Percentiles rank a stretch among this genome's conserved stretches.
These are phyloP conservation scores for Neuroscelio doddi DNA, from an alignment of 2,888 invertebrate species.

Conservation along the genomic window DNA sequence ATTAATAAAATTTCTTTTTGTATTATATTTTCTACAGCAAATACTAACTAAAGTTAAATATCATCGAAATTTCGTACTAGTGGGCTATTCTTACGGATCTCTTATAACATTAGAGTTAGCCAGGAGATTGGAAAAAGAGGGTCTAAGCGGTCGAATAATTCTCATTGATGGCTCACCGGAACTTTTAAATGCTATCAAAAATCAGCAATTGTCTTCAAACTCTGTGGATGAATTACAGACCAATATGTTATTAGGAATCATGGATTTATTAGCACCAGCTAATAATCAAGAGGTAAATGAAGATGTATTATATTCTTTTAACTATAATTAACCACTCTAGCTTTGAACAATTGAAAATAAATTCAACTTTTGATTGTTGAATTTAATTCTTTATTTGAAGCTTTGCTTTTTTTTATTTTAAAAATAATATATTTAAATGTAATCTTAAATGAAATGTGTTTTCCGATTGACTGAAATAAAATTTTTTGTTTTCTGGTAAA, in stretches of 20 bases:
- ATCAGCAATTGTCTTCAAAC: constrained; percentile 72
- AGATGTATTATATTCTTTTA: too few relatives aligned
- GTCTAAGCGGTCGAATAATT: constrained; percentile 77
- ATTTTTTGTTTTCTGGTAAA: too few relatives aligned
- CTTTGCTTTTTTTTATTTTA: too few relatives aligned
- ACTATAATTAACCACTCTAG: too few relatives aligned
- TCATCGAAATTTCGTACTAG: constrained; percentile 77
- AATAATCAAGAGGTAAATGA: too few relatives aligned
- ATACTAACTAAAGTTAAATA: constrained; percentile 72
- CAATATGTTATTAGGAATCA: constrained; percentile 75
- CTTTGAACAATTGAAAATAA: too few relatives aligned
- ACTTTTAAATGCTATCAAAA: constrained; percentile 76
- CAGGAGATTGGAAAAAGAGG: constrained; percentile 79
- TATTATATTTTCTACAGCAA: constrained; percentile 71
- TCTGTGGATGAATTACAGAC: constrained; percentile 75
- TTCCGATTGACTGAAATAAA: too few relatives aligned
- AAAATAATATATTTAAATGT: too few relatives aligned
- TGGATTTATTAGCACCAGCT: too few relatives aligned
- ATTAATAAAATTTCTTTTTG: not conserved
- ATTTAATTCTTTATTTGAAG: too few relatives aligned
- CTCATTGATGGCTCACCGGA: constrained; percentile 89
- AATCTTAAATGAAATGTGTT: too few relatives aligned
- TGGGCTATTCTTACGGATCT: constrained; percentile 93
- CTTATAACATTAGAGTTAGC: constrained; percentile 85
- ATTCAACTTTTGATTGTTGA: too few relatives aligned